Conservation (phyloP, 2,113 vertebrate species). For the Phrynocephalus versicolor region DNA sequence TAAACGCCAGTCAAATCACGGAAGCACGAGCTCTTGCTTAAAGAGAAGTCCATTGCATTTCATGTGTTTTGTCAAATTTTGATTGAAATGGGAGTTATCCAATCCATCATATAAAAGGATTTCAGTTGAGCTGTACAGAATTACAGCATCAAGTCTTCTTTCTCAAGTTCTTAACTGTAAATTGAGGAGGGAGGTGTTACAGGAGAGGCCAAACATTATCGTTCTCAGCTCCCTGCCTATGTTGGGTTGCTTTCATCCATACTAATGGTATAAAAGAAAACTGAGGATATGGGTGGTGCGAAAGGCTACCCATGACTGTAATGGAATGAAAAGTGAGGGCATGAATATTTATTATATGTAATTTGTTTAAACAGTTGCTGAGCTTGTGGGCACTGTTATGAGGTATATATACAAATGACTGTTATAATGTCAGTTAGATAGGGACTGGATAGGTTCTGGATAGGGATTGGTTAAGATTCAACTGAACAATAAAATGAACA, state of each 20-base stretch:
- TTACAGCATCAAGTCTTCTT: not conserved
- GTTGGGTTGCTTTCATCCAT: not conserved
- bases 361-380: no score
- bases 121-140: not conserved
- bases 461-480: no score
- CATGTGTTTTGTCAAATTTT: not conserved
- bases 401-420: no score
- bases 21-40: constrained; percentile 15
- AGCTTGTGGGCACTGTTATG: no score
- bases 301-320: not conserved
- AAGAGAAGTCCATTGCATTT: constrained; percentile 28
- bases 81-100: constrained; percentile 11
- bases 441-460: no score
- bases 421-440: no score
- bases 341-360: no score
- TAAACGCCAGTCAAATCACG: constrained; percentile 46
- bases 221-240: not conserved
- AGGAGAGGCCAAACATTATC: not conserved
- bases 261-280: not conserved
- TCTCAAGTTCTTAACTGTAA: not conserved
- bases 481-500: no score
- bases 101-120: not conserved
- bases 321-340: no score
- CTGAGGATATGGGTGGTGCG: not conserved
- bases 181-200: not conserved